phyloP scores from a whole-genome alignment of 1,140 invertebrate genomes.

The Ips nitidus region DNA sequence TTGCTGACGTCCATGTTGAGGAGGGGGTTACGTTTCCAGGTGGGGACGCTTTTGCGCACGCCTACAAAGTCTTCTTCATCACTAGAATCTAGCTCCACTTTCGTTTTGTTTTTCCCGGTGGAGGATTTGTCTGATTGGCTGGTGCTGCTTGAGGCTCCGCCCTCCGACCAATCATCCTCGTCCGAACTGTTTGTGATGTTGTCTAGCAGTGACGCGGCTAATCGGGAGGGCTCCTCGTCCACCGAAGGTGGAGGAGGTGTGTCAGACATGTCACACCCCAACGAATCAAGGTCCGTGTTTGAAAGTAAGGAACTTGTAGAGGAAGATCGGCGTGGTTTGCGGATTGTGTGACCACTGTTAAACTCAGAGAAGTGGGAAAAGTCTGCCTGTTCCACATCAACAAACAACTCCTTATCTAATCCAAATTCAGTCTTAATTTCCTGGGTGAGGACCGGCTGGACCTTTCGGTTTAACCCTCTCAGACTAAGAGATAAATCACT shows the following conservation, averaged over 20 bases:
- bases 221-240: neutral
- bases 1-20: neutral
- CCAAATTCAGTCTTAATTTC: neutral
- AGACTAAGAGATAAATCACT: too few species aligned
- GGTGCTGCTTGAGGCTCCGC: neutral
- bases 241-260: neutral
- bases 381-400: neutral
- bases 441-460: neutral
- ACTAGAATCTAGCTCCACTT: slow-evolving; percentile 15
- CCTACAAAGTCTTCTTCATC: slow-evolving; percentile 23
- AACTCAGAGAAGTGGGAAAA: neutral
- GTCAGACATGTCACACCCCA: neutral
- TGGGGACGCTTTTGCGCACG: slow-evolving; percentile 3
- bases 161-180: neutral
- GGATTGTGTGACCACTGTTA: neutral
- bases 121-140: neutral
- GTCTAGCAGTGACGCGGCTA: slow-evolving; percentile 4
- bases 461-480: neutral
- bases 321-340: neutral
- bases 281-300: neutral
- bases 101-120: neutral
- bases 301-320: neutral
- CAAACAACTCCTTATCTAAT: neutral
- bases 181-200: slow-evolving; percentile 24
- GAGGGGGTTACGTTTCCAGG: slow-evolving; percentile 15